Conservation (phyloP, 2,797 vertebrate species). For the Artibeus lituratus region DNA sequence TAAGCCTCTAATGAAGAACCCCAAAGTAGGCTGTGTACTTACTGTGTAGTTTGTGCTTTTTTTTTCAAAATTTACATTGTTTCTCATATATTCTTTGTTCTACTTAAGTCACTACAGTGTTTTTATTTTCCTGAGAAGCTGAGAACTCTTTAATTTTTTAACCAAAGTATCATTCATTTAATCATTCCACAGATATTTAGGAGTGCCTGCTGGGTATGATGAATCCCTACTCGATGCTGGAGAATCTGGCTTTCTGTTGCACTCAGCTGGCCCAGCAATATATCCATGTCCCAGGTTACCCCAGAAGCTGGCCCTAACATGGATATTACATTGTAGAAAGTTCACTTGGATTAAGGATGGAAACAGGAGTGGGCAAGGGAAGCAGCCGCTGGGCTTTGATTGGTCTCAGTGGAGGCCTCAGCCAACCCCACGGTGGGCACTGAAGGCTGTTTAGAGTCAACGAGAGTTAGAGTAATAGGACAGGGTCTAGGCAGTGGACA, state of each 20-base stretch:
- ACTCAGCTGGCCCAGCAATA: not conserved
- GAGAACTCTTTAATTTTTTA: not conserved
- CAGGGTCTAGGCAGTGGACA: too few relatives aligned
- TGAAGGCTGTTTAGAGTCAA: not conserved
- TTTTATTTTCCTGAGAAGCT: slow-evolving; percentile 25
- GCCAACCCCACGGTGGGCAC: not conserved
- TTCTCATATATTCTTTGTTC: not conserved
- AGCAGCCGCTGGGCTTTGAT: not conserved
- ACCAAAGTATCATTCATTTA: not conserved
- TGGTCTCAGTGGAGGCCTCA: not conserved
- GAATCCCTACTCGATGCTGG: not conserved
- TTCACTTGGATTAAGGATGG: not conserved
- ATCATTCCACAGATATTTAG: not conserved
- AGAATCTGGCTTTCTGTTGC: not conserved
- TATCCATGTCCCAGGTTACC: not conserved
- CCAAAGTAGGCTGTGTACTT: not conserved
- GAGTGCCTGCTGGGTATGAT: too few relatives aligned
- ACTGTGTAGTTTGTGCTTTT: not conserved
- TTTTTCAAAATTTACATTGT: not conserved
- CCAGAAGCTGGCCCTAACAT: not conserved
- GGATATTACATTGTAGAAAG: not conserved
- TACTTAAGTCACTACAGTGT: not conserved
- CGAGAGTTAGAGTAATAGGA: not conserved
- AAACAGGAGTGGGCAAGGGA: not conserved
- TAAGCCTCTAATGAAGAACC: not conserved